Base-by-base conservation (phyloP, 2,113 vertebrate species). In the Oncorhynchus keta region DNA sequence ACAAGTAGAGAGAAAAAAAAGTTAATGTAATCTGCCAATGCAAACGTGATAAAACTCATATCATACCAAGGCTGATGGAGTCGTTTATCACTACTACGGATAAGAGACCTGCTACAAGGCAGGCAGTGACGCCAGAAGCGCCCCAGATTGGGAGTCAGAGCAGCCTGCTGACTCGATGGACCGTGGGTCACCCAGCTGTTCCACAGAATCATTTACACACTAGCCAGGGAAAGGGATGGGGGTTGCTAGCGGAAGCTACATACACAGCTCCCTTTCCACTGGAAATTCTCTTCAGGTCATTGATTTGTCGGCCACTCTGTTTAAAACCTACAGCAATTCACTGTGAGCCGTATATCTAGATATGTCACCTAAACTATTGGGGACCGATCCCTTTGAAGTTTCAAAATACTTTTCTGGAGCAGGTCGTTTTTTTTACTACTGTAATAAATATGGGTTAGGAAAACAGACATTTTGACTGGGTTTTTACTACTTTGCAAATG, bases 121-220 rank as follows among this genome's bases (percentile, higher is more conserved):
- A 68, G 72, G 78, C 71, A 0, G 70, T 89, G 79, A 86, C 82
- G 82, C 85, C 83, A 78, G 77, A 74, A 39, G 20, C 8, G 5
- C 73, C 69, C 22, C 78, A n/a, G 74, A 85, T 79, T 28, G 77
- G 86, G 82, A 81, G 84, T 78, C 78, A 73, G 74, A 0, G 48
- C 84, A 65, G 87, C 88, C 85, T 75, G 87, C 88, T 85, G 86
- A 84, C 77, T 85, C 64, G 76, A 73, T 84, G 35, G 82, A 87
- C 83, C 84, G 62, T 84, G 86, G 92, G 89, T 91, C 86, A 88
- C 76, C 76, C 92, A 92, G 90, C 87, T 92, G 92, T 90, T 91
- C 83, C 73, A 32, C 71, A 81, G 89, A 94, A 92, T 93, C 83
- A 93, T 93, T 84, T 88, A 92, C 91, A 86, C 79, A 77, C 78